phyloP scores from a whole-genome alignment of 2,797 vertebrate genomes.

The Gastrophryne carolinensis region DNA sequence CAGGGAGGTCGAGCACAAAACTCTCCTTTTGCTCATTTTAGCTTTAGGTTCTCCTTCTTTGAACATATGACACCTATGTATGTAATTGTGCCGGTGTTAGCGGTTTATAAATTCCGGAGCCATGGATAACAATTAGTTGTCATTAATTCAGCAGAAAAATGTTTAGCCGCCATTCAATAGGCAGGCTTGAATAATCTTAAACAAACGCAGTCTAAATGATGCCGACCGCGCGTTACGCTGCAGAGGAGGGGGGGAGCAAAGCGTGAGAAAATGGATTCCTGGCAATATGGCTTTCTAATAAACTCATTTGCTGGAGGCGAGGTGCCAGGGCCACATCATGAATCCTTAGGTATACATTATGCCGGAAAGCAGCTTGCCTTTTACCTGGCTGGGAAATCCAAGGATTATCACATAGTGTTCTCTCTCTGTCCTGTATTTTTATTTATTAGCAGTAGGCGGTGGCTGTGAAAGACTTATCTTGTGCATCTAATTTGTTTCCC shows the following conservation, averaged over 20 bases:
- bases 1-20: too few relatives aligned
- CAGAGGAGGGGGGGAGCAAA: constrained; percentile 59
- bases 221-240: constrained; percentile 76
- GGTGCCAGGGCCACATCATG: constrained; percentile 46
- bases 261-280: constrained; percentile 71
- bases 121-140: constrained; percentile 72
- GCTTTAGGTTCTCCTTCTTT: too few relatives aligned
- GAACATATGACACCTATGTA: too few relatives aligned
- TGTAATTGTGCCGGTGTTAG: constrained; percentile 65
- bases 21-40: too few relatives aligned
- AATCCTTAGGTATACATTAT: constrained; percentile 59
- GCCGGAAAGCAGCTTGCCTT: neutral
- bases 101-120: constrained; percentile 62
- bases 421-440: neutral
- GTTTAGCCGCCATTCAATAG: constrained; percentile 74
- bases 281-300: constrained; percentile 68
- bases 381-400: neutral
- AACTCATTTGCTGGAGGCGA: constrained; percentile 68
- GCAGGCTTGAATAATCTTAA: constrained; percentile 72
- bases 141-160: constrained; percentile 78
- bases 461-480: neutral
- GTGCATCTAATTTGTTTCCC: neutral
- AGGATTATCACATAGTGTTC: neutral
- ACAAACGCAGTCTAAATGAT: constrained; percentile 78
- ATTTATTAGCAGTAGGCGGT: neutral